phyloP scores from a whole-genome alignment of 35 echinoderm and acorn worm genomes.

The Apostichopus japonicus region DNA sequence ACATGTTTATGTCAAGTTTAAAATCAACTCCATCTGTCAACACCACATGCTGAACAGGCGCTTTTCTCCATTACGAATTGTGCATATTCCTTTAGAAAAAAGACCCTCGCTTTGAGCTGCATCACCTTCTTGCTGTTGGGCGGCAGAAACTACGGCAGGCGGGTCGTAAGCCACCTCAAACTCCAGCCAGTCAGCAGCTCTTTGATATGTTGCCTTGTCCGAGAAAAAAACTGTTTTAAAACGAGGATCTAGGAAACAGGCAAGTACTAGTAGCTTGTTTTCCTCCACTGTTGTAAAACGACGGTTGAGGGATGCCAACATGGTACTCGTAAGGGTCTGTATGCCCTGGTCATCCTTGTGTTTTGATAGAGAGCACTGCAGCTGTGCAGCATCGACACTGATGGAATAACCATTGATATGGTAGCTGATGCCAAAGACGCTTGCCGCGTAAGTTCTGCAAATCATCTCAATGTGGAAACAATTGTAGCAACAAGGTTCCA shows the following conservation, averaged over 20 bases:
- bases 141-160: background rate
- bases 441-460: too few relatives aligned
- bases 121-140: too few relatives aligned
- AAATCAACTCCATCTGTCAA: background rate
- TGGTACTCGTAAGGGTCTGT: slow-evolving; percentile 17
- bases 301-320: background rate
- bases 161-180: background rate
- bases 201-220: background rate
- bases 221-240: background rate
- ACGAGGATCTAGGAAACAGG: background rate
- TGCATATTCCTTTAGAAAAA: background rate
- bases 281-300: background rate
- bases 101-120: background rate
- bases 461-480: too few relatives aligned
- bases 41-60: background rate
- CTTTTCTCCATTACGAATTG: slow-evolving; percentile 23
- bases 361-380: background rate
- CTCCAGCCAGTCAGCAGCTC: background rate
- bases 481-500: too few relatives aligned
- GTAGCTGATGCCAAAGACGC: too few relatives aligned
- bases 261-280: background rate
- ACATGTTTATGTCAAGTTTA: background rate
- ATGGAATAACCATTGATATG: background rate
- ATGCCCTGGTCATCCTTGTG: slow-evolving; percentile 21
- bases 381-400: slow-evolving; percentile 2